A percentile compares a stretch with the other conserved stretches of the same genome.
phyloP scores from a whole-genome alignment of 2,797 vertebrate genomes.

The Mareca penelope region DNA sequence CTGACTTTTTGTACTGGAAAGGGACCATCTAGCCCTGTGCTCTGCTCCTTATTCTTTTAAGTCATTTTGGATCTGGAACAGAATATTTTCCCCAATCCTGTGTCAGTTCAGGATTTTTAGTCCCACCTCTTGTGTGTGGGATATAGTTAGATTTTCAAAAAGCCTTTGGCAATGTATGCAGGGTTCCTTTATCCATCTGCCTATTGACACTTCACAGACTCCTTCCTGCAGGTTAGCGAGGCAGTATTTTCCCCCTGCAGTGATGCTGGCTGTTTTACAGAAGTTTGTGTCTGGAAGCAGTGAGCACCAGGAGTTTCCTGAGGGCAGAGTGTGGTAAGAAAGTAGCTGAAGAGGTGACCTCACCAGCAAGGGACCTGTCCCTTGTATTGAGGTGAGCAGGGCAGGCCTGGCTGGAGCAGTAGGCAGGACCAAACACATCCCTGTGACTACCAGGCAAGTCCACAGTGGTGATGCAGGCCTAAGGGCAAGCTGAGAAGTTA shows the following conservation, averaged over 20 bases:
- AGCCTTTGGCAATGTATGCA: background rate
- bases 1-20: background rate
- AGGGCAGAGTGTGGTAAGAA: fast-evolving
- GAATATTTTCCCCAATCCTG: background rate
- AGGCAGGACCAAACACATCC: background rate
- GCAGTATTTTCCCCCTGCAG: background rate
- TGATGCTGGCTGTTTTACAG: background rate
- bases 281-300: background rate
- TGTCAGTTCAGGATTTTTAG: background rate
- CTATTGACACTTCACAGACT: background rate
- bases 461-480: too few species aligned
- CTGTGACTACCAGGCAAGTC: background rate
- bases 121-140: background rate
- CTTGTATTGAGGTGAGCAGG: fast-evolving
- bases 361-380: too few species aligned
- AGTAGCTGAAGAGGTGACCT: background rate
- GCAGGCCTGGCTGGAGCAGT: background rate
- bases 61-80: background rate
- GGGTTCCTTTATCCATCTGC: background rate
- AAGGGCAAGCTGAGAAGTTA: background rate
- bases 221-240: background rate
- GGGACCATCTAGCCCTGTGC: background rate
- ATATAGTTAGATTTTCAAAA: background rate
- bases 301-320: background rate
- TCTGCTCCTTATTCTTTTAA: background rate